Conservation (phyloP, 2,888 invertebrate genomes). For the Agrotis puta region DNA sequence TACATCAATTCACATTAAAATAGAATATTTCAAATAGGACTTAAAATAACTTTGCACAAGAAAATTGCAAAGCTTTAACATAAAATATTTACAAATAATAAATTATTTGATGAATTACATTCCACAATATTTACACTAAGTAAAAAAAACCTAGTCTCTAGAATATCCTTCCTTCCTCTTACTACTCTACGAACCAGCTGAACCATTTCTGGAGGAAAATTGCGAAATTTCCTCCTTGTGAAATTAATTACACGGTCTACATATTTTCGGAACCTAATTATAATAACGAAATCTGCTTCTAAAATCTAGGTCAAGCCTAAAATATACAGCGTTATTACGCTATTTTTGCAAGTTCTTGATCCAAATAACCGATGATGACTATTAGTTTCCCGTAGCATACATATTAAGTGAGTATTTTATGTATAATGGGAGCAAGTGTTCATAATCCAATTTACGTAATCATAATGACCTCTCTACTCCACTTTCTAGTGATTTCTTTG, state of each 20-base stretch:
- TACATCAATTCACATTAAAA: constrained; percentile 1
- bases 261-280: constrained; percentile 19
- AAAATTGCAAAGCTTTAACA: too few species aligned
- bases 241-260: constrained; percentile 26
- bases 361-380: constrained; percentile 27
- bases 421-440: constrained; percentile 58
- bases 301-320: constrained; percentile 37
- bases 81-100: too few species aligned
- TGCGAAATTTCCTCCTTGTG: constrained; percentile 22
- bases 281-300: constrained; percentile 23
- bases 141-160: too few species aligned
- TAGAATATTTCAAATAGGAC: background rate
- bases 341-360: constrained; percentile 36
- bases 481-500: constrained; percentile 53
- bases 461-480: constrained; percentile 44
- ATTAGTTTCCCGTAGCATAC: constrained; percentile 38
- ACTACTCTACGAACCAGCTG: background rate
- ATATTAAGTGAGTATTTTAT: background rate
- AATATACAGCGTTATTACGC: too few species aligned
- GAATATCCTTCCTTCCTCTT: too few species aligned
- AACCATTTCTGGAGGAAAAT: constrained; percentile 16
- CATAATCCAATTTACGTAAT: constrained; percentile 66
- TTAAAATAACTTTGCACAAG: background rate
- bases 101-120: too few species aligned
- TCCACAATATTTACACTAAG: too few species aligned